Conservation (phyloP, 1,140 invertebrate genomes). For the Drosophila sucinea region DNA sequence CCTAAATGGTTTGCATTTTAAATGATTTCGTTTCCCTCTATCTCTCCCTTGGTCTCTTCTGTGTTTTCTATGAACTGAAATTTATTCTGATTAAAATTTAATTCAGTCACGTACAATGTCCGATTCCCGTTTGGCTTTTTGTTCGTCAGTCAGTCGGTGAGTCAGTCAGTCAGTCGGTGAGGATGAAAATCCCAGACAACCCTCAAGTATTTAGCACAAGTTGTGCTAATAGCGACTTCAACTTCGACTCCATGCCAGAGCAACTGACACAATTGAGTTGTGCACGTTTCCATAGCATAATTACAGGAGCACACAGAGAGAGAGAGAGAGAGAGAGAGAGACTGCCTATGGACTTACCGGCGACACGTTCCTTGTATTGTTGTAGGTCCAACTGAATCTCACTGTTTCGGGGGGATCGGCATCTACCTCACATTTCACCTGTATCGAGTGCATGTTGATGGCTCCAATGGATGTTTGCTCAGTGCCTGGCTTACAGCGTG, state of each 20-base stretch:
- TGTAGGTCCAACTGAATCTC: conserved; percentile 92
- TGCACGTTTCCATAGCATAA: conserved; percentile 50
- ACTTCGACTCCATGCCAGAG: conserved; percentile 1
- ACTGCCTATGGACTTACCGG: conserved; percentile 83
- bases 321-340: background rate
- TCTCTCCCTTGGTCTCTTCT: background rate
- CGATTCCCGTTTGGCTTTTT: conserved; percentile 40
- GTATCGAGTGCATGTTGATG: conserved; percentile 86
- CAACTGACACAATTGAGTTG: conserved; percentile 1
- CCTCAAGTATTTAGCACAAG: conserved; percentile 71
- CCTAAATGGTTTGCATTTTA: conserved; percentile 64
- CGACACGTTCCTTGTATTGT: conserved; percentile 88
- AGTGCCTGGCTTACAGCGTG: conserved; percentile 86
- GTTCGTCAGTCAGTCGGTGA: conserved; percentile 24
- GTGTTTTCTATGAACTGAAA: conserved; percentile 25
- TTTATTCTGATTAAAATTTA: conserved; percentile 82
- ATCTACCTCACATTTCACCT: conserved; percentile 91
- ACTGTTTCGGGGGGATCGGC: conserved; percentile 91
- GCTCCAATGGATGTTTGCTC: conserved; percentile 86
- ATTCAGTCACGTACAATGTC: conserved; percentile 76
- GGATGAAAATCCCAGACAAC: conserved; percentile 58
- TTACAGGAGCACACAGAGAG: conserved; percentile 19
- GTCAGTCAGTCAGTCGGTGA: background rate
- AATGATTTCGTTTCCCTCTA: conserved; percentile 36
- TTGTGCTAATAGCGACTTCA: conserved; percentile 58